phyloP scores from a whole-genome alignment of 2,888 invertebrate species.

The Drosophila suboccidentalis region DNA sequence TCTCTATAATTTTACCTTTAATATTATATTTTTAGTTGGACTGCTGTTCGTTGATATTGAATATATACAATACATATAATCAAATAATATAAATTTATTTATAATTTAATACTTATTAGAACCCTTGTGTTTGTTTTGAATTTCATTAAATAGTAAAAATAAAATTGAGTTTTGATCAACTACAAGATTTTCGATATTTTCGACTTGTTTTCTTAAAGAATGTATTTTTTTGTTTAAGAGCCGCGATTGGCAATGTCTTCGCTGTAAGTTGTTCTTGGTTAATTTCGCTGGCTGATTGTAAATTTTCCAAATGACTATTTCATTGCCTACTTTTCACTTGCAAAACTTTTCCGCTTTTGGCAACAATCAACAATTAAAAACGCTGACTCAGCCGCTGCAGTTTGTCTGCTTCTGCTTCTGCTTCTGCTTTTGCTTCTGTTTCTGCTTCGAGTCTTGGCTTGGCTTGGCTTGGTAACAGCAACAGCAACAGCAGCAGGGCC shows the following conservation, averaged over 20 bases:
- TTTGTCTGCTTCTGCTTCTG: slow-evolving; percentile 35
- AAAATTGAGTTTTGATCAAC: neutral
- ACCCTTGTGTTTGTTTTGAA: no score
- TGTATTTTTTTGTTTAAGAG: neutral
- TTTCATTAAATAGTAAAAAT: neutral
- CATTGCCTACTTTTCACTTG: slow-evolving; percentile 65
- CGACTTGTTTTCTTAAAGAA: neutral
- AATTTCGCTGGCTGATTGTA: slow-evolving; percentile 38
- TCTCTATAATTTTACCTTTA: no score
- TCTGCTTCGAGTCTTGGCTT: slow-evolving; percentile 46
- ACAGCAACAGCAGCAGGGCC: slow-evolving; percentile 20
- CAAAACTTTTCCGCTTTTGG: slow-evolving; percentile 70
- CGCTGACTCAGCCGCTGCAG: slow-evolving; percentile 72
- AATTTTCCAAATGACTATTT: slow-evolving; percentile 58
- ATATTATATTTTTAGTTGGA: no score
- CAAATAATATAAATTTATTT: no score
- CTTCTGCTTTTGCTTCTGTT: no score
- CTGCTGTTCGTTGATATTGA: no score
- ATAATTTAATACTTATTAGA: no score
- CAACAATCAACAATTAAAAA: slow-evolving; percentile 76
- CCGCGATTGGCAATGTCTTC: slow-evolving; percentile 1
- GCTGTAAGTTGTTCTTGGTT: neutral
- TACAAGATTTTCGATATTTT: neutral
- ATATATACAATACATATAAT: no score
- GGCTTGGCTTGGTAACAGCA: slow-evolving; percentile 53